These are phyloP conservation scores for Drosophila pectinifera DNA, from an alignment of 1,140 invertebrate species.

Conservation along the genomic window DNA sequence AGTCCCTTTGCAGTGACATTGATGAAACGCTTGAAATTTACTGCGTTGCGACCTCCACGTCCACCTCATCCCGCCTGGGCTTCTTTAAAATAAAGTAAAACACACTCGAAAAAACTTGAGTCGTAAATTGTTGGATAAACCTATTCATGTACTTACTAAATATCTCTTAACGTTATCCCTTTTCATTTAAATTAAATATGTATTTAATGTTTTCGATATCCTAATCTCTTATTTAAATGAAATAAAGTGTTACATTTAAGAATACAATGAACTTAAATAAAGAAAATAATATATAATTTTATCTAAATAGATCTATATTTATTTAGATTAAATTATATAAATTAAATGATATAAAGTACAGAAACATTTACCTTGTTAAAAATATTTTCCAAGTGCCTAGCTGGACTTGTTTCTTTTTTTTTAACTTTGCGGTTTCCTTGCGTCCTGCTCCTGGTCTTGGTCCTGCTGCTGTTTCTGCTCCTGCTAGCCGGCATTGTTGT, in stretches of 20 bases:
- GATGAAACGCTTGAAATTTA: conserved; percentile 81
- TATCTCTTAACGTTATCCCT: no score
- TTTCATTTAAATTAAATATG: background rate
- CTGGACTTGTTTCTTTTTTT: conserved; percentile 35
- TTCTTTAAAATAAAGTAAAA: conserved; percentile 34
- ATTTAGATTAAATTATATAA: background rate
- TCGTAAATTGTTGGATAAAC: background rate
- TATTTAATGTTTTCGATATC: background rate
- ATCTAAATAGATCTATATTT: background rate
- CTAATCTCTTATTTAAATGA: background rate
- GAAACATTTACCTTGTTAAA: no score
- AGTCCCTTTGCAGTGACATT: conserved; percentile 71
- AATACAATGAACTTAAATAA: no score
- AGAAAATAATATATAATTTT: background rate
- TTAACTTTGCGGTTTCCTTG: conserved; percentile 58
- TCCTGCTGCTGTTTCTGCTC: conserved; percentile 21
- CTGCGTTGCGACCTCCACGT: conserved; percentile 49
- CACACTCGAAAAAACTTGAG: conserved; percentile 2
- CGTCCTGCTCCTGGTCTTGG: conserved; percentile 24
- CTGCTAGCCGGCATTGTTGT: conserved; percentile 62
- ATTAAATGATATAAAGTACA: no score
- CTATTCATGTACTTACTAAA: no score
- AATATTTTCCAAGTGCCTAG: conserved; percentile 3
- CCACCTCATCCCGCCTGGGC: background rate
- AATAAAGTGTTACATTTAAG: no score